phyloP scores from a whole-genome alignment of 2,888 invertebrate genomes.

The Pollenia angustigena region DNA sequence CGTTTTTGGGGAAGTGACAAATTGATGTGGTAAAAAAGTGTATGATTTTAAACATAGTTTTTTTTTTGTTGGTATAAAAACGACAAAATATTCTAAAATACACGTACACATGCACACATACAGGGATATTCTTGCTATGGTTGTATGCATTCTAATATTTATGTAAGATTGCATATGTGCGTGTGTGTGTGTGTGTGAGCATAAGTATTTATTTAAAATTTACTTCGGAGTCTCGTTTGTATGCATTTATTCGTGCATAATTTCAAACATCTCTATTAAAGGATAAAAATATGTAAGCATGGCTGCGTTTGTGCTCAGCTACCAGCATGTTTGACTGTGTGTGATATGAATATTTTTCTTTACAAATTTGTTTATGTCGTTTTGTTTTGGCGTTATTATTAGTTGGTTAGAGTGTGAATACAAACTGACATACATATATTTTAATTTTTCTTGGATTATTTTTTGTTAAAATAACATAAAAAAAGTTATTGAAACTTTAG shows the following conservation, averaged over 20 bases:
- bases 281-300: not conserved
- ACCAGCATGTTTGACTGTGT: constrained; percentile 1
- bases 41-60: no score
- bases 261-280: constrained; percentile 47
- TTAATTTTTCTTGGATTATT: constrained; percentile 30
- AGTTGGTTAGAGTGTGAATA: constrained; percentile 9
- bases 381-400: constrained; percentile 33
- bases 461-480: not conserved
- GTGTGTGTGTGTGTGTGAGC: not conserved
- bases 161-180: not conserved
- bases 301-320: not conserved
- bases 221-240: constrained; percentile 45
- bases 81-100: not conserved
- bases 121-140: not conserved
- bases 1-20: no score
- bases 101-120: not conserved
- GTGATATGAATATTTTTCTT: constrained; percentile 6
- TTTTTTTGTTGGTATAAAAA: no score
- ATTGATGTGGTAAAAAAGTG: no score
- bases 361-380: constrained; percentile 22
- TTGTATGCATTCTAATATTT: constrained; percentile 16
- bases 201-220: constrained; percentile 44
- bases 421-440: constrained; percentile 12
- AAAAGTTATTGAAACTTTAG: constrained; percentile 10
- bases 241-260: constrained; percentile 65